These are phyloP conservation scores for Stenurella melanura DNA, from an alignment of 2,888 invertebrate species.

Conservation along the genomic window DNA sequence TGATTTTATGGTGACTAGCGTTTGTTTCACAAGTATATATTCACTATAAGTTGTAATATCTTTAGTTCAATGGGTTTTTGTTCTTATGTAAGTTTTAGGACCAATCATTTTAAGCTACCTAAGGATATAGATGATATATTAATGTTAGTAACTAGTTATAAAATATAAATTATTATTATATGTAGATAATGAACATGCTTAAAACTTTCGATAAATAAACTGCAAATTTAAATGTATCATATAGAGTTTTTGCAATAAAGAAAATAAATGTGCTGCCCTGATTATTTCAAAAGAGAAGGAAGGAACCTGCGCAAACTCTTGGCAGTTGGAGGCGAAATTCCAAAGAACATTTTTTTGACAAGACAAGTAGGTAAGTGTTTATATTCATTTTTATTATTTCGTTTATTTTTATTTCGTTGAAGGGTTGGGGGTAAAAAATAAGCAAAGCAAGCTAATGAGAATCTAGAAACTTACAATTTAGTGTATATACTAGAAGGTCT, in stretches of 20 bases:
- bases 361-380: too few species aligned
- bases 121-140: slow-evolving; percentile 25
- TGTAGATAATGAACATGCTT: slow-evolving; percentile 30
- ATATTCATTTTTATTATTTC: too few species aligned
- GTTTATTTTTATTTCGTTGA: too few species aligned
- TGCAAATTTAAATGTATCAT: background rate
- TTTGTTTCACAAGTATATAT: slow-evolving; percentile 30
- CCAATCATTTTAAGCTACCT: slow-evolving; percentile 26
- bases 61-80: slow-evolving; percentile 9
- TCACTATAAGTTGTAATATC: slow-evolving; percentile 32
- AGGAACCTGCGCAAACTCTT: too few species aligned
- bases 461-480: too few species aligned
- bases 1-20: slow-evolving; percentile 22
- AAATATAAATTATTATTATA: slow-evolving; percentile 35
- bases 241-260: background rate
- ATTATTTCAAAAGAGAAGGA: too few species aligned
- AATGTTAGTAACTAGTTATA: slow-evolving; percentile 19
- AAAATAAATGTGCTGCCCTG: too few species aligned
- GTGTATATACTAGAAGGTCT: too few species aligned
- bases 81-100: slow-evolving; percentile 14
- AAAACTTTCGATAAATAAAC: slow-evolving; percentile 37
- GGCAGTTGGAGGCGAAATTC: too few species aligned
- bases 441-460: too few species aligned
- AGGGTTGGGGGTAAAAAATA: too few species aligned
- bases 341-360: too few species aligned